Conservation (phyloP, 2,797 vertebrate genomes). For the Anas georgica region DNA sequence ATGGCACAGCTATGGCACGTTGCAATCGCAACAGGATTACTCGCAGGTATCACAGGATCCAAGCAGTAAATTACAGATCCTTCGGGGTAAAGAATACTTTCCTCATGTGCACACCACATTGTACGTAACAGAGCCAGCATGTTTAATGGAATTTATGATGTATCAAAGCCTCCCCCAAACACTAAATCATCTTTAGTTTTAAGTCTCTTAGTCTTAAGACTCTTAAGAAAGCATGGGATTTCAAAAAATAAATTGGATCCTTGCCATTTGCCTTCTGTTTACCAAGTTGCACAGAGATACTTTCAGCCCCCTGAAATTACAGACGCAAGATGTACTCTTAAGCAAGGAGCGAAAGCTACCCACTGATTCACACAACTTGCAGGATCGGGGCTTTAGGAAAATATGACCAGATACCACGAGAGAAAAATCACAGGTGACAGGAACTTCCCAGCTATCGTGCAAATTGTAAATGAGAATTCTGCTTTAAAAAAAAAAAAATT, state of each 20-base stretch:
- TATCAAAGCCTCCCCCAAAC: not conserved
- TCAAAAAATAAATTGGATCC: not conserved
- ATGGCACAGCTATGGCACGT: not conserved
- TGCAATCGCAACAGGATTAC: not conserved
- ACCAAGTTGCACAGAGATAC: not conserved
- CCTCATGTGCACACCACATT: not conserved
- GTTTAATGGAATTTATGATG: not conserved
- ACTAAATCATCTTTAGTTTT: not conserved
- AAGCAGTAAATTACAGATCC: not conserved
- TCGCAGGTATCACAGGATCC: not conserved
- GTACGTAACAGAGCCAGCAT: not conserved
- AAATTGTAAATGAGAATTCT: not conserved
- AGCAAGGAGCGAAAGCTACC: not conserved
- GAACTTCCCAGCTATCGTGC: not conserved
- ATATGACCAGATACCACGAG: not conserved
- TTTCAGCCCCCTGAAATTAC: not conserved
- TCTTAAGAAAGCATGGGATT: not conserved
- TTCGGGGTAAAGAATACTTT: not conserved
- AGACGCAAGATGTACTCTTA: rapidly evolving
- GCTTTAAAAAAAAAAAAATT: not conserved
- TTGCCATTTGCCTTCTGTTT: constrained; percentile 5
- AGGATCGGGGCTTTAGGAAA: not conserved
- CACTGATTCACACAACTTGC: not conserved
- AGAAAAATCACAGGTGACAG: not conserved
- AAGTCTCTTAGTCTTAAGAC: not conserved